Evolutionary conservation across 2,888 invertebrate species (phyloP), one percentile per base, ranked within the genome.

Genomic region (Ptilodon capucinus): DNA sequence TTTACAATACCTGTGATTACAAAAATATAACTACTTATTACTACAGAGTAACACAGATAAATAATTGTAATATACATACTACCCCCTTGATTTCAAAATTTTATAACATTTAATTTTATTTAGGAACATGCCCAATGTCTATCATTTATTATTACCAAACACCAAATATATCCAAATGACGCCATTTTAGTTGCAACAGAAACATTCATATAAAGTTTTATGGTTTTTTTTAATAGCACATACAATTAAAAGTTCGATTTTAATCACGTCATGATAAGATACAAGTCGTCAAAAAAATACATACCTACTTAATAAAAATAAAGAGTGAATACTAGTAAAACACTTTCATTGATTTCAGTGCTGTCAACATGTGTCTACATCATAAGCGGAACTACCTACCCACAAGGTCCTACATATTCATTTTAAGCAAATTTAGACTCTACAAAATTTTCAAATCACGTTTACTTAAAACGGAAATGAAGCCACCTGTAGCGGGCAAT

Each of bases 1-100:
- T 73, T 71, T 64, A 74, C 63, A 71, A 71, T 76, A 76, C 70
- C 56, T 57, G 75, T 76, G 78, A 80, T 84, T 88, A 87, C 77
- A 89, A 88, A 89, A 87, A 88, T 88, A 89, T 80, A 79, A 79
- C 82, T 82, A 86, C 83, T 79, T 84, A 85, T 71, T 66, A 68
- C 76, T 84, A 85, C 70, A 65, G 74, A 77, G 65, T 81, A 81
- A 79, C 75, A 81, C 77, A 81, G 73, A 79, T 81, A 80, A 79
- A 77, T 77, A 79, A 81, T 77, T 74, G 74, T 81, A 79, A 71
- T 74, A 75, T 74, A 77, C 63, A 73, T 60, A 76, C 62, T 60
- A 71, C 52, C 69, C 63, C 74, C 65, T 74, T 71, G 66, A 76
- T 67, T 77, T 57, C 63, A 60, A 69, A n/a, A 63, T 59, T 68